phyloP scores from a whole-genome alignment of 2,113 vertebrate species.

The Ellobius talpinus region DNA sequence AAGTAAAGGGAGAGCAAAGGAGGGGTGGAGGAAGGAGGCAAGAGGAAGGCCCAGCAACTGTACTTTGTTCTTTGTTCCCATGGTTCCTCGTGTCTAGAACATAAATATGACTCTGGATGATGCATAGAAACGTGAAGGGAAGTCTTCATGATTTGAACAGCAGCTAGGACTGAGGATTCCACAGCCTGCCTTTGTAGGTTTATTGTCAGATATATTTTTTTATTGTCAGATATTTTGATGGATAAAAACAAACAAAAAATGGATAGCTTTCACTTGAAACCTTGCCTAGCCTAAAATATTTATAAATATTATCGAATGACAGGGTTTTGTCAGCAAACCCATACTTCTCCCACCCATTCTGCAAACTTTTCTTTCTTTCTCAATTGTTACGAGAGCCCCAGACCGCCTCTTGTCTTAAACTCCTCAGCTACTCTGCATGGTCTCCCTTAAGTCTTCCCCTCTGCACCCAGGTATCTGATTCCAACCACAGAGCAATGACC shows the following conservation, averaged over 20 bases:
- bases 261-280: background rate
- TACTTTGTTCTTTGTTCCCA: background rate
- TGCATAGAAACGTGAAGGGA: background rate
- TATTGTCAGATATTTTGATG: slow-evolving; percentile 39
- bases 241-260: slow-evolving; percentile 20
- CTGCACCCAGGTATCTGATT: background rate
- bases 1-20: too few species aligned
- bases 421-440: background rate
- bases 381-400: background rate
- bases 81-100: background rate
- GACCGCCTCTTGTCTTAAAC: background rate
- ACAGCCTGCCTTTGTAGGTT: background rate
- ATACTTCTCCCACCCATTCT: background rate
- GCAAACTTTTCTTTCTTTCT: background rate
- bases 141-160: background rate
- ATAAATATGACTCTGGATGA: background rate
- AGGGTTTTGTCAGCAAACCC: background rate
- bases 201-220: slow-evolving; percentile 20
- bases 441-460: background rate
- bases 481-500: slow-evolving; percentile 20
- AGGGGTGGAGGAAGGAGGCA: background rate
- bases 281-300: slow-evolving; percentile 8
- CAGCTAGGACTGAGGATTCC: background rate
- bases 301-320: background rate
- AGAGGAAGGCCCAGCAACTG: background rate